These are phyloP conservation scores for Sebastes kiyomatsui DNA, from an alignment of 2,797 vertebrate genomes.

Conservation along the genomic window DNA sequence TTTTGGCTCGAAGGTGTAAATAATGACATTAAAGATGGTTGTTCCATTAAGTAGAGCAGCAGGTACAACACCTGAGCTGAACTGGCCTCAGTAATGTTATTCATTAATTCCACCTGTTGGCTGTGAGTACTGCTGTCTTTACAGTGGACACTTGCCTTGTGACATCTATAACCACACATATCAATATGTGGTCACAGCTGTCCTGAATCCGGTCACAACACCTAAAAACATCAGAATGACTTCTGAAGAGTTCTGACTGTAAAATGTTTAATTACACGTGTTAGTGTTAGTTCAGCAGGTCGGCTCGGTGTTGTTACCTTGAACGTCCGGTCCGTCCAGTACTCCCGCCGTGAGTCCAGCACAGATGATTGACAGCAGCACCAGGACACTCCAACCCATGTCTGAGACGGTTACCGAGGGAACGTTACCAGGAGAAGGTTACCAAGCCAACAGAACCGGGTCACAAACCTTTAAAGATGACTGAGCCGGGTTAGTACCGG, in stretches of 20 bases:
- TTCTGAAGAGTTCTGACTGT: neutral
- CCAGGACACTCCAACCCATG: conserved; percentile 45
- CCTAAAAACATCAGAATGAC: neutral
- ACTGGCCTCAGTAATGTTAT: no score
- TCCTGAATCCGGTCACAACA: neutral
- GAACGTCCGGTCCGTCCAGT: conserved; percentile 51
- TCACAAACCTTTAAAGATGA: neutral
- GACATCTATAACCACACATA: neutral
- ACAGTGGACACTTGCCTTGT: no score
- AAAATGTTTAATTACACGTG: neutral
- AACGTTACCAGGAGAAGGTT: neutral
- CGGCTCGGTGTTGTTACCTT: conserved; percentile 45
- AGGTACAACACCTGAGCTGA: no score
- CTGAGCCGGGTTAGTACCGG: neutral
- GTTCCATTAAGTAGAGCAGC: no score
- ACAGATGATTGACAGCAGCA: conserved; percentile 49
- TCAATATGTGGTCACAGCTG: neutral
- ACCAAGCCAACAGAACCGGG: neutral
- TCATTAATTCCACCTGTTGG: no score
- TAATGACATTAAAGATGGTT: no score
- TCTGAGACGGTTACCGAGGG: neutral
- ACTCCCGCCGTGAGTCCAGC: conserved; percentile 17
- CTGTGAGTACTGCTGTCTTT: no score
- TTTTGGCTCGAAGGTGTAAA: no score
- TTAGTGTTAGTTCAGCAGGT: neutral